Evolutionary conservation across 2,888 invertebrate genomes (phyloP), one percentile per base, ranked within the genome.

Genomic region (Chromoteleia sp.): DNA sequence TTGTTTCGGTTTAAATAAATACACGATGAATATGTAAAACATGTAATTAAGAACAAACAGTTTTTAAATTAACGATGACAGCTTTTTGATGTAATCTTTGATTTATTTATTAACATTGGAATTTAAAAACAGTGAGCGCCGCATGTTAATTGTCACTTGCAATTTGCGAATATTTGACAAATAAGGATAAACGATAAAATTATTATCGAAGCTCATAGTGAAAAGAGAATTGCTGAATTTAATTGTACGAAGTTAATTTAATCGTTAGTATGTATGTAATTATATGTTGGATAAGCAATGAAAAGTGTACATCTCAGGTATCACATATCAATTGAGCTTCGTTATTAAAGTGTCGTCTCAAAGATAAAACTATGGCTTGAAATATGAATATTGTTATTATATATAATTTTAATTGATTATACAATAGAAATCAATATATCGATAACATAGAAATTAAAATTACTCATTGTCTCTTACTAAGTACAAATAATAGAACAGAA

Each of bases 251-350:
- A 39, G 41, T 54, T 39, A n/a, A 54, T 67, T 29, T 52, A 39
- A 54, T 52, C 41, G 25, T 30, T 41, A 30, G 19, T 30, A 54
- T 54, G 52, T 67, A 67, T 67, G 33, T 54, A 54, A 54, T 67
- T 67, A 41, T n/a, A 63, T 0, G 12, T 12, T 25, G 25, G 3
- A 17, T 65, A 21, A 50, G 25, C 29, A 19, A 17, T 45, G 45
- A 61, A 61, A 61, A 30, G 30, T 45, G n/a, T 14, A n/a, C 12
- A 36, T 65, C 41, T 29, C 10, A 36, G 45, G 50, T 50, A 50
- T 65, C 39, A 39, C 59, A 59, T 43, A 59, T 59, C 59, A 59
- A 43, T 59, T 59, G 59, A 43, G 43, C n/a, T 15, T 54, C 54
- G 17, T 58, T 58, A 58, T 39, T 36, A 58, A 39, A 58, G 21